Evolutionary conservation across 1,140 invertebrate genomes (phyloP), one percentile per base, ranked within the genome.

Genomic region (Panagrolaimus sp.): DNA sequence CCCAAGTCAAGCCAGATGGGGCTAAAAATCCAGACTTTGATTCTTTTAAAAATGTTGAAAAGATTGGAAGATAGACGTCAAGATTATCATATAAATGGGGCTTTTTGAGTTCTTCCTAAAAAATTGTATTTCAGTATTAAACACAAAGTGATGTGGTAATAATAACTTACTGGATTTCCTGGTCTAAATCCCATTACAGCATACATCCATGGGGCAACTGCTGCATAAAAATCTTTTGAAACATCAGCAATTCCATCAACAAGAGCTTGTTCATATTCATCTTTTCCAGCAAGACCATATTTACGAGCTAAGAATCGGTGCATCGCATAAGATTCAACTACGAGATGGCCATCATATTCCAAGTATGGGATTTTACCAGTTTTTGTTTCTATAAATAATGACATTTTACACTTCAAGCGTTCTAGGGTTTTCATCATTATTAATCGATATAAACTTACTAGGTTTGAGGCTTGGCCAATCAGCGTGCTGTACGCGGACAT

Each of bases 1-100:
- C 16, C n/a, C 44, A 64, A 46, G 63, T 64, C 14, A 64, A 23
- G 4, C 63, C 63, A 42, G 38, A 44, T 9, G 14, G 4, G n/a
- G 38, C 13, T 8, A 64, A 42, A n/a, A 64, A 64, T 8, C 63
- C 63, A 13, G 16, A 27, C 4, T 27, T 27, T 2, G 13, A 11
- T 23, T 64, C 27, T 20, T 46, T 46, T 0, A 64, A 7, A 3
- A 64, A n/a, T 9, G 11, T 23, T 16, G 23, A 23, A 64, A 38
- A 44, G 23, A 64, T n/a, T 14, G 63, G 63, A 11, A 64, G 9
- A 44, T 64, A 57, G 51, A 57, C n/a, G 20, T 57, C 27, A 11
- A 57, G 20, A 57, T 57, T 57, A 11, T 20, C 51, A 8, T 57
- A 20, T 11, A 57, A 57, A 20, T n/a, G 14, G 0, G 20, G 20